phyloP scores from a whole-genome alignment of 2,113 vertebrate species.

The Cichladusa arquata region DNA sequence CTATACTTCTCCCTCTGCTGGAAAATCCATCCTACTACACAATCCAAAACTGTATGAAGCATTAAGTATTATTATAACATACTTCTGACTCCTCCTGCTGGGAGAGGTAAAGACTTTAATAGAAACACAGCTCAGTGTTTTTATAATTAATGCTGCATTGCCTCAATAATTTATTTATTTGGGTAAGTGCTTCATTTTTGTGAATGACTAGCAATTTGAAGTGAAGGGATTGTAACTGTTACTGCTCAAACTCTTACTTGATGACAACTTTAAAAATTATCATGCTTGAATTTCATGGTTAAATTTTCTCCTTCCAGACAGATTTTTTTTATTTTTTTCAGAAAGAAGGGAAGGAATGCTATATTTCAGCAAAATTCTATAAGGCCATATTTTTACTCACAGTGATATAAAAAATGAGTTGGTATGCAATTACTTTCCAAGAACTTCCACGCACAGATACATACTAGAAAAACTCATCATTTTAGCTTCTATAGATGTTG shows the following conservation, averaged over 20 bases:
- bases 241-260: background rate
- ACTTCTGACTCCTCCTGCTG: slow-evolving; percentile 22
- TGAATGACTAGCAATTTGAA: background rate
- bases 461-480: background rate
- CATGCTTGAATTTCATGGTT: background rate
- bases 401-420: background rate
- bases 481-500: background rate
- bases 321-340: background rate
- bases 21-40: slow-evolving; percentile 5
- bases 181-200: background rate
- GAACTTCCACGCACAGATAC: background rate
- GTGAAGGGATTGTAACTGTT: background rate
- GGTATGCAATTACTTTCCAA: background rate
- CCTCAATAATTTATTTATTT: background rate
- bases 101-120: background rate
- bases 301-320: background rate
- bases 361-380: background rate
- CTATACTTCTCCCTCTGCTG: slow-evolving; percentile 50
- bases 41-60: background rate
- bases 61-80: background rate
- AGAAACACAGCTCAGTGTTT: background rate
- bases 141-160: background rate
- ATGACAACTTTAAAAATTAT: background rate
- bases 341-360: background rate
- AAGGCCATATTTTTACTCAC: background rate